These are phyloP conservation scores for Lepus timidus DNA, from an alignment of 2,113 vertebrate species.

Conservation along the genomic window DNA sequence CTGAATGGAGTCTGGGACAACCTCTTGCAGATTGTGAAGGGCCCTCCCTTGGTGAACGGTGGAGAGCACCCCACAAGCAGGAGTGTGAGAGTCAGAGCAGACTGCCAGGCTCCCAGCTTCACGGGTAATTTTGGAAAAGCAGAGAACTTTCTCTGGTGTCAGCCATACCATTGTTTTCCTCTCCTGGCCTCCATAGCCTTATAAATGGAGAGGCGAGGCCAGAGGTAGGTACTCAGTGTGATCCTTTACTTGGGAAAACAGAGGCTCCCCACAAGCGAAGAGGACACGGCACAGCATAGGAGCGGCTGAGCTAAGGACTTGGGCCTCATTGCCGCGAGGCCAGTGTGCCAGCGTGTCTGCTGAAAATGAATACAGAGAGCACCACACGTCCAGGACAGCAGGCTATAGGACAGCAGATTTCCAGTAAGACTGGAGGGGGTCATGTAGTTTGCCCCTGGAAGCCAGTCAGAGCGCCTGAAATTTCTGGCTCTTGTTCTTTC, in stretches of 20 bases:
- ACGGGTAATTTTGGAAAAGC: background rate
- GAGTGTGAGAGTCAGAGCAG: background rate
- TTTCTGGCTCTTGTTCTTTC: background rate
- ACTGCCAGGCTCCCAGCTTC: background rate
- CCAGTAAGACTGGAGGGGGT: background rate
- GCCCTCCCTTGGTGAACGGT: background rate
- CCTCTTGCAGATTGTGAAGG: background rate
- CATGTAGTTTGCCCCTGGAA: background rate
- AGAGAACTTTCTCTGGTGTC: background rate
- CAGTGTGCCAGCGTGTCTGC: accelerated
- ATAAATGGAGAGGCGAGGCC: background rate
- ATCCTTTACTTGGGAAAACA: background rate
- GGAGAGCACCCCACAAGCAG: too few relatives aligned
- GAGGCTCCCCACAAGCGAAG: background rate
- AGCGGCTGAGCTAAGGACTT: background rate
- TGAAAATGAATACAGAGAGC: background rate
- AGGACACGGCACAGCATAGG: accelerated
- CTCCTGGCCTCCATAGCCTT: background rate
- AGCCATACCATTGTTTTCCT: background rate
- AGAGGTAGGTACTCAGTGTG: background rate
- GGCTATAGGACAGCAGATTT: background rate
- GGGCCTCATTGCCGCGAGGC: background rate
- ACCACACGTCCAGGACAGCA: too few relatives aligned
- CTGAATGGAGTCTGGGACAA: background rate
- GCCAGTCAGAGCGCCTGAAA: background rate